Percentiles rank a stretch among this genome's conserved stretches.
Evolutionary conservation across 2,113 vertebrate genomes (phyloP).

Genomic region (Eretmodus cyanostictus): DNA sequence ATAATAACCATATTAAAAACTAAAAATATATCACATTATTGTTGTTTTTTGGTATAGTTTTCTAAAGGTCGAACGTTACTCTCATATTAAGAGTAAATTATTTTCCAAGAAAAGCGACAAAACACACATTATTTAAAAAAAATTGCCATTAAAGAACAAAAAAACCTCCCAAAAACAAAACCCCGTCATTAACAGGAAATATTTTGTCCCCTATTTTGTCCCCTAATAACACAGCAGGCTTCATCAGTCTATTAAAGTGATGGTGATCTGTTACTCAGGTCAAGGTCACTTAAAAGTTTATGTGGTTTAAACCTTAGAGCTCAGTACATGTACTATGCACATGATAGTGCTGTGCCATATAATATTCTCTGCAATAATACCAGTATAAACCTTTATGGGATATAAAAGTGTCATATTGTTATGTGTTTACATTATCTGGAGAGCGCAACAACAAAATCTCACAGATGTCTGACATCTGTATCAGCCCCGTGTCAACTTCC

Average conservation of each 20-base stretch:
- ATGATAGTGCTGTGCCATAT: background rate
- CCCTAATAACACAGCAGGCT: background rate
- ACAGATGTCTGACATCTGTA: background rate
- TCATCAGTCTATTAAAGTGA: background rate
- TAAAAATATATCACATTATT: background rate
- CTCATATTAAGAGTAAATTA: background rate
- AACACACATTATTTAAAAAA: background rate
- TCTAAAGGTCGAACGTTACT: rapidly evolving
- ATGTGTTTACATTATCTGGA: rapidly evolving
- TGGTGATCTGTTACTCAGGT: background rate
- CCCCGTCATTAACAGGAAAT: rapidly evolving
- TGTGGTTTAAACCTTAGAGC: rapidly evolving
- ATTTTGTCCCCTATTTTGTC: background rate
- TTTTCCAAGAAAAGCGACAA: rapidly evolving
- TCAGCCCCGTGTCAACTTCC: background rate
- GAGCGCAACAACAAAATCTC: background rate
- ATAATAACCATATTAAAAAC: background rate
- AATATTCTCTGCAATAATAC: background rate
- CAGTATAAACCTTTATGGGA: background rate
- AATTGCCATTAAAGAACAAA: rapidly evolving
- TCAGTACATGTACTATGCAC: background rate
- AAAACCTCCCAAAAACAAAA: rapidly evolving
- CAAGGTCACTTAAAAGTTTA: background rate
- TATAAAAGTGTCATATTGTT: background rate
- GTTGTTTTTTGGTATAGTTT: background rate